These are phyloP conservation scores for Xestia sexstrigata DNA, from an alignment of 2,888 invertebrate species.

Conservation along the genomic window DNA sequence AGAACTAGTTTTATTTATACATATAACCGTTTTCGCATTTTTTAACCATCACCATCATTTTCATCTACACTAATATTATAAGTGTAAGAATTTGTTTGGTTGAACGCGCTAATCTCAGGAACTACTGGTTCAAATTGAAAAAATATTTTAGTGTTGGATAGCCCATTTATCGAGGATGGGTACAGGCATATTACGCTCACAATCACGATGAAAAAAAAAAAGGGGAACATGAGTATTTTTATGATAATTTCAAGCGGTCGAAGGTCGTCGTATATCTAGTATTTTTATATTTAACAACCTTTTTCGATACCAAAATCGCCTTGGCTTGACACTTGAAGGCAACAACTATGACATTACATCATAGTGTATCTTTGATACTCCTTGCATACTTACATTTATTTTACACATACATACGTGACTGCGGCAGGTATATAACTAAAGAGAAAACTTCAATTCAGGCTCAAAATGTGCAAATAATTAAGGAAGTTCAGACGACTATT, in stretches of 20 bases:
- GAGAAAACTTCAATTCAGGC: not conserved
- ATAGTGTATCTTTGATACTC: slow-evolving; percentile 11
- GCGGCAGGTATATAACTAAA: not conserved
- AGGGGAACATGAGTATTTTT: too few species aligned
- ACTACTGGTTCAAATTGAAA: too few species aligned
- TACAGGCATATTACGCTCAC: too few species aligned
- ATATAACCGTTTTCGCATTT: not conserved
- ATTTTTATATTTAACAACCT: not conserved
- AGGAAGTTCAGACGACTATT: not conserved
- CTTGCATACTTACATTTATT: not conserved
- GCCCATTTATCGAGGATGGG: too few species aligned
- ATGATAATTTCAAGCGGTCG: too few species aligned
- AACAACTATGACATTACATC: not conserved
- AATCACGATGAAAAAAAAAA: too few species aligned
- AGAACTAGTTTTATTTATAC: not conserved
- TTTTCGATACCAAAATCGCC: not conserved
- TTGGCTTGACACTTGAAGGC: not conserved
- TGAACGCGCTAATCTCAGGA: too few species aligned
- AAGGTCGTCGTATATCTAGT: too few species aligned
- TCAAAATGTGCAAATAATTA: not conserved
- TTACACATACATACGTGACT: not conserved
- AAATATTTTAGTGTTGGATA: too few species aligned
- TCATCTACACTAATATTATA: too few species aligned
- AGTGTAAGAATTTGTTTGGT: too few species aligned
- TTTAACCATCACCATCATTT: too few species aligned